These are phyloP conservation scores for Antheraea mylitta DNA, from an alignment of 1,140 invertebrate species.

Conservation along the genomic window DNA sequence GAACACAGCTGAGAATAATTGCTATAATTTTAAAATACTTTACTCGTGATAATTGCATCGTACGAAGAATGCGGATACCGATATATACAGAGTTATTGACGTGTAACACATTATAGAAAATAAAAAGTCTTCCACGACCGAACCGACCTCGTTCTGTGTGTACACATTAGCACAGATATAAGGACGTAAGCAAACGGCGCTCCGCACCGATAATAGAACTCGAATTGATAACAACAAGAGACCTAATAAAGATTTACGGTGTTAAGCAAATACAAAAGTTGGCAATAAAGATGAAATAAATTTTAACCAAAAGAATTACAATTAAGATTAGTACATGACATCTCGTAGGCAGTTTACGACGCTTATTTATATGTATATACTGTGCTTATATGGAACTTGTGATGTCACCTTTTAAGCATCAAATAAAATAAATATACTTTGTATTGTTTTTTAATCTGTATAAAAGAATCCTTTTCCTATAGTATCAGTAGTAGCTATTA, in stretches of 20 bases:
- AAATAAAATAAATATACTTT: neutral
- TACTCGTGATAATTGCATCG: neutral
- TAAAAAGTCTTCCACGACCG: slow-evolving; percentile 25
- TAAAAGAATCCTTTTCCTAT: neutral
- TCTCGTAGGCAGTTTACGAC: neutral
- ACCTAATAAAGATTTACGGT: slow-evolving; percentile 3
- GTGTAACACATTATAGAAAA: slow-evolving; percentile 24
- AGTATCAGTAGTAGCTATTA: neutral
- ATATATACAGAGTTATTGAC: slow-evolving; percentile 22
- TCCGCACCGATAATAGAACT: slow-evolving; percentile 4
- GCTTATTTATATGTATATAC: no score
- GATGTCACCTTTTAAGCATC: neutral
- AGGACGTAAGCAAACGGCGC: slow-evolving; percentile 10
- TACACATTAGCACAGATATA: slow-evolving; percentile 20
- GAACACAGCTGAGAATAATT: neutral
- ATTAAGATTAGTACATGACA: neutral
- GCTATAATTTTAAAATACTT: slow-evolving; percentile 4
- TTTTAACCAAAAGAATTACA: neutral
- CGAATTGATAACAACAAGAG: slow-evolving; percentile 1
- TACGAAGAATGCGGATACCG: slow-evolving; percentile 23
- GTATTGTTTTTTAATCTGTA: no score
- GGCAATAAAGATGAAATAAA: neutral
- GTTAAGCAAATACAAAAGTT: neutral
- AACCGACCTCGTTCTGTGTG: slow-evolving; percentile 11
- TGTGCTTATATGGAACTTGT: neutral